These are phyloP conservation scores for Atopsyche davidsoni DNA, from an alignment of 1,140 invertebrate species.

Conservation along the genomic window DNA sequence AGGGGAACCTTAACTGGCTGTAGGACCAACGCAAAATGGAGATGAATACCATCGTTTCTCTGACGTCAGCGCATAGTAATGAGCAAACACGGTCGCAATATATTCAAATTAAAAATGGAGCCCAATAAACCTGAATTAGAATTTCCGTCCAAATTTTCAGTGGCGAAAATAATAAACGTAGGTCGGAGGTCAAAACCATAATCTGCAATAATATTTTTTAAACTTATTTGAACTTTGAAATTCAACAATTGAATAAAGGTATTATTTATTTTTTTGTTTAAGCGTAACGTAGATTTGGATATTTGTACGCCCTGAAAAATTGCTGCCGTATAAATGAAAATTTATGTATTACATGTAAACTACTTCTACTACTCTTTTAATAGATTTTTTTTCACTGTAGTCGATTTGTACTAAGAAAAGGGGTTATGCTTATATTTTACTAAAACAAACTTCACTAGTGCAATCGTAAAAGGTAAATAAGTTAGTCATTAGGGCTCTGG, in stretches of 20 bases:
- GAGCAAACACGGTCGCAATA: no score
- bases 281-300: no score
- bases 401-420: neutral
- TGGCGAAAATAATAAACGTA: no score
- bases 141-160: no score
- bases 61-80: no score
- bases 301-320: neutral
- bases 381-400: neutral
- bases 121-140: no score
- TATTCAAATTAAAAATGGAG: no score
- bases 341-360: neutral
- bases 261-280: neutral
- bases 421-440: neutral
- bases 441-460: neutral
- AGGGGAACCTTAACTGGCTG: no score
- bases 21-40: no score
- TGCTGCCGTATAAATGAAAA: neutral
- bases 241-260: neutral
- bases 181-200: neutral
- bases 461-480: neutral
- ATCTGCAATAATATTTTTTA: neutral
- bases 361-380: conserved; percentile 1
- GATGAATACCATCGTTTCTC: no score
- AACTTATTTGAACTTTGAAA: neutral
- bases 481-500: neutral